Base-by-base conservation (phyloP, 1,140 invertebrate species). In the Drosophila ananassae region DNA sequence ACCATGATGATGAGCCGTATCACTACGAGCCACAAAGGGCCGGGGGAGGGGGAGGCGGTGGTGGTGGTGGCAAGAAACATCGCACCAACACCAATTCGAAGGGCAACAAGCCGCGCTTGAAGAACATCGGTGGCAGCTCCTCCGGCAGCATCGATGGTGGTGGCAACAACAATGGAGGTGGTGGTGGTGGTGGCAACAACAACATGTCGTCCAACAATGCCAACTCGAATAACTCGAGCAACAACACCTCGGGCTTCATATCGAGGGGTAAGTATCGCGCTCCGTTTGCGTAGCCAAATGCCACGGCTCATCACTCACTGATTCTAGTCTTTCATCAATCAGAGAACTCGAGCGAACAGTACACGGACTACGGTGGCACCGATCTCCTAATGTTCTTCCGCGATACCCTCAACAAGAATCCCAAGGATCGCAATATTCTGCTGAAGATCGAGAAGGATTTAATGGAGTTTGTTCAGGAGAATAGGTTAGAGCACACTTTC, bases 371-470 rank as follows among this genome's bases (percentile, higher is more conserved):
- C 56, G 96, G 96, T 59, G 96, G 96, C 17, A 95, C 95, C 34
- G 97, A 99, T 92, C 92, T 98, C 58, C 94, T 96, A 47, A 94
- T 95, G 53, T 99, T 99, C 91, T 97, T 99, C 57, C 95, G 95
- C 32, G 96, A 97, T 55, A 98, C 97, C 0, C 93, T 99, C 54
- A 98, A 98, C 92, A 96, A 97, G 89, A 98, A 97, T 92, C 94
- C 93, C 3, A 97, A 98, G 83, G 98, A 99, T 92, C 93, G 97
- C 12, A 94, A 95, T 56, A 95, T 97, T 25, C 92, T 99, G 61
- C 92, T 98, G 8, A 95, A 96, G 83, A 96, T 99, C 12, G 98
- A 99, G 92, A 95, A 96, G 77, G 97, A 98, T 89, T 92, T 99
- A 53, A 95, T 95, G 57, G 94, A 94, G 46, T 95, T 98, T 66